phyloP scores from a whole-genome alignment of 2,888 invertebrate species.

The Brachynemurus nebulosus region DNA sequence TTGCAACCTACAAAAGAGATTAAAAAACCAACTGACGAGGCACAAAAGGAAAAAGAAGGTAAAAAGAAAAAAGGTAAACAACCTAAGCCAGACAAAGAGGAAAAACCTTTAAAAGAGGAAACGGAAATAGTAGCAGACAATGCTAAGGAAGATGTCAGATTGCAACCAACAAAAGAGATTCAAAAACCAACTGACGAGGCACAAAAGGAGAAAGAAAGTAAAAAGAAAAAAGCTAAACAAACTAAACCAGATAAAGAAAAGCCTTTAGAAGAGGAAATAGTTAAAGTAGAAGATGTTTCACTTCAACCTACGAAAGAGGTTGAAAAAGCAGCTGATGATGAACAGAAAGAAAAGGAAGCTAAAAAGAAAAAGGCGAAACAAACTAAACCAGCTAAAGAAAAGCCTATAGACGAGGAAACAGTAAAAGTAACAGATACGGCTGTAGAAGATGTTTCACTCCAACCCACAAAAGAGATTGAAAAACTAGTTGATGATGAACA shows the following conservation, averaged over 20 bases:
- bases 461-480: no score
- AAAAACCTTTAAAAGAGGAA: slow-evolving; percentile 12
- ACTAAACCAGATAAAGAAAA: slow-evolving; percentile 24
- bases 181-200: slow-evolving; percentile 28
- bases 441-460: neutral
- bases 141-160: slow-evolving; percentile 18
- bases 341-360: slow-evolving; percentile 3
- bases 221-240: slow-evolving; percentile 25
- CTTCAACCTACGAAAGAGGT: slow-evolving; percentile 31
- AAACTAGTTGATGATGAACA: slow-evolving; percentile 4
- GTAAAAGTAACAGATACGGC: no score
- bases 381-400: neutral
- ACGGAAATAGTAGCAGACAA: no score
- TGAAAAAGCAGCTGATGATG: slow-evolving; percentile 11
- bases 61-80: slow-evolving; percentile 7
- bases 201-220: slow-evolving; percentile 24
- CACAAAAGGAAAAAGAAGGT: slow-evolving; percentile 10
- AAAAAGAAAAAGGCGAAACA: slow-evolving; percentile 7
- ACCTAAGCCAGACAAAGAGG: slow-evolving; percentile 1
- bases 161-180: slow-evolving; percentile 17
- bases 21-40: slow-evolving; percentile 10
- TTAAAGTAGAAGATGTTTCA: slow-evolving; percentile 20
- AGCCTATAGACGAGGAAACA: neutral
- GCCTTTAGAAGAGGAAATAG: no score
- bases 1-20: slow-evolving; percentile 16